phyloP scores from a whole-genome alignment of 1,140 invertebrate species.

The Conus ventricosus region DNA sequence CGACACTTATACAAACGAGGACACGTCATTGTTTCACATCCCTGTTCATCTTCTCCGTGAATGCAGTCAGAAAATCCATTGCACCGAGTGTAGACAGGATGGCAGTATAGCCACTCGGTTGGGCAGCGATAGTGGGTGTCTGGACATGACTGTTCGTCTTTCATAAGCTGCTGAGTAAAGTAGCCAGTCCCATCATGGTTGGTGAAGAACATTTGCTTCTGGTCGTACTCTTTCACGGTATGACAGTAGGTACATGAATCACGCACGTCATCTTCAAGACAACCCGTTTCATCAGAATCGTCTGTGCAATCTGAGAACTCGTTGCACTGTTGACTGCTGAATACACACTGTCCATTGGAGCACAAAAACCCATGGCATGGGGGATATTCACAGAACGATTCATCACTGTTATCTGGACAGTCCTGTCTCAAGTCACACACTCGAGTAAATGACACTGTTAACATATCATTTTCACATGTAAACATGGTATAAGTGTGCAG shows the following conservation, averaged over 20 bases:
- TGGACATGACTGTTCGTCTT: not conserved
- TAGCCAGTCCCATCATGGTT: not conserved
- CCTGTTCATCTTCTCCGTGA: not conserved
- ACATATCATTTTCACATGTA: not conserved
- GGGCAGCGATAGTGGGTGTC: not conserved
- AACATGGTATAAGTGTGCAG: no score
- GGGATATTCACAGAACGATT: not conserved
- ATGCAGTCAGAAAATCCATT: slow-evolving; percentile 23
- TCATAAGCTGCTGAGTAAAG: not conserved
- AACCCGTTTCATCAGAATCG: not conserved
- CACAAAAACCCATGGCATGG: not conserved
- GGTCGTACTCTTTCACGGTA: not conserved
- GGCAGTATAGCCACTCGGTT: not conserved
- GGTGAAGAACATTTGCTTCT: no score
- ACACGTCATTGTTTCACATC: slow-evolving; percentile 27
- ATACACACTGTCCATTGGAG: not conserved
- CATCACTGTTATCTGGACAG: not conserved
- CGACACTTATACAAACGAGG: slow-evolving; percentile 33
- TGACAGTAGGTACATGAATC: not conserved
- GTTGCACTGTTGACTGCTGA: not conserved
- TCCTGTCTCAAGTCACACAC: slow-evolving; percentile 27
- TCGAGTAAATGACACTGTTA: not conserved
- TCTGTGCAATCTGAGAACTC: not conserved
- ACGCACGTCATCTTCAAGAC: not conserved
- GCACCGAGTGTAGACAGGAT: slow-evolving; percentile 16